Percentiles rank a stretch among this genome's conserved stretches.
phyloP scores from a whole-genome alignment of 1,140 invertebrate genomes.

The Melanaphis sacchari region DNA sequence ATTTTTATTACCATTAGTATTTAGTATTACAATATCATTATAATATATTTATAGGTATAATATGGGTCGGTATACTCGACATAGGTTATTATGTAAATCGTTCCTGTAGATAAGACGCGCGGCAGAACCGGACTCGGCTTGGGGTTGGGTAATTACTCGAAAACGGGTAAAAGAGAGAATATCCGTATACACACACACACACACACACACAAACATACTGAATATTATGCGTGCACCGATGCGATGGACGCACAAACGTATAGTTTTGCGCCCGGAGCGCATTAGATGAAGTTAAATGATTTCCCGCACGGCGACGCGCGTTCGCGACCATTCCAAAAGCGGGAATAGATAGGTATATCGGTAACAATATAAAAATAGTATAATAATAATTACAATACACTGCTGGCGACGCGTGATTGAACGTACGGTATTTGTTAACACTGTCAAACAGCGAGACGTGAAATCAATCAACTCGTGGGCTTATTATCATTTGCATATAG shows the following conservation, averaged over 20 bases:
- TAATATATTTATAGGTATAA: neutral
- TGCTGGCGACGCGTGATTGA: slow-evolving; percentile 49
- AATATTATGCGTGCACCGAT: neutral
- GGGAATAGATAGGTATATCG: neutral
- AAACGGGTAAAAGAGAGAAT: neutral
- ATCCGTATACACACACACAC: neutral
- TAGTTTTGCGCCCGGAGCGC: slow-evolving; percentile 27
- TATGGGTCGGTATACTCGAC: neutral
- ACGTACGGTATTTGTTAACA: slow-evolving; percentile 45
- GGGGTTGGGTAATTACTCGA: neutral
- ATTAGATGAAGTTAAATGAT: slow-evolving; percentile 48
- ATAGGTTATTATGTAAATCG: slow-evolving; percentile 44
- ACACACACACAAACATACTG: neutral
- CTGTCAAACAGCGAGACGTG: slow-evolving; percentile 38
- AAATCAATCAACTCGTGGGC: slow-evolving; percentile 42
- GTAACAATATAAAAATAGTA: neutral
- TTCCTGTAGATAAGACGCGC: slow-evolving; percentile 34
- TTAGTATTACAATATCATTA: slow-evolving; percentile 7
- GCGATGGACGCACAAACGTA: neutral
- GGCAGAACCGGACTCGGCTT: slow-evolving; percentile 1
- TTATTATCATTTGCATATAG: slow-evolving; percentile 29
- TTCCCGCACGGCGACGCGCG: neutral
- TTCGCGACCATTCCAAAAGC: neutral
- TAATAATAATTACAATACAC: neutral
- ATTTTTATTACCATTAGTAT: neutral